phyloP scores from a whole-genome alignment of 2,888 invertebrate genomes.

The Slavum lentiscoides region DNA sequence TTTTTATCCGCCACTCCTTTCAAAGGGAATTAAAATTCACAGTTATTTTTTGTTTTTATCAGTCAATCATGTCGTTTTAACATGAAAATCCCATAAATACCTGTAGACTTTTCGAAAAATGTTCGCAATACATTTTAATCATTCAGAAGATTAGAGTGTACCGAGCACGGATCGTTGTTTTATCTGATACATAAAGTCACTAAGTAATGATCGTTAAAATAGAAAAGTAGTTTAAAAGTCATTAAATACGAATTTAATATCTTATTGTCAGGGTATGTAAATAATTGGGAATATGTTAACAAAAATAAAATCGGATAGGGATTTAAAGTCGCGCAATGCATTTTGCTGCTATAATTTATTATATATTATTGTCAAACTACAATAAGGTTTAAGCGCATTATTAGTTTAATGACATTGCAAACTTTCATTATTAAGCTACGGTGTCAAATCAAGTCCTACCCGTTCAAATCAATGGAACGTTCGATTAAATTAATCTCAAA shows the following conservation, averaged over 20 bases:
- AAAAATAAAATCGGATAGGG: background rate
- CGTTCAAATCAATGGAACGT: too few relatives aligned
- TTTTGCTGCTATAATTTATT: background rate
- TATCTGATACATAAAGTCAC: background rate
- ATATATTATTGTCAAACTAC: background rate
- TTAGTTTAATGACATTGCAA: background rate
- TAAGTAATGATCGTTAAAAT: background rate
- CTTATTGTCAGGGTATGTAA: slow-evolving; percentile 1
- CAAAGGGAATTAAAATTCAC: slow-evolving; percentile 1
- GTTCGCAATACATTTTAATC: slow-evolving; percentile 4
- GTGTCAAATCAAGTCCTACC: background rate
- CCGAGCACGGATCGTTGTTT: background rate
- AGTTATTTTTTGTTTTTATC: slow-evolving; percentile 16
- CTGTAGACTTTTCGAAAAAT: background rate
- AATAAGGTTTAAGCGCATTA: background rate
- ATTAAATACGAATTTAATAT: slow-evolving; percentile 26
- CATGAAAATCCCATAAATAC: slow-evolving; percentile 21
- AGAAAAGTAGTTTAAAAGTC: slow-evolving; percentile 20
- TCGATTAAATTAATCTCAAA: too few relatives aligned
- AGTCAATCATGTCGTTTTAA: slow-evolving; percentile 26
- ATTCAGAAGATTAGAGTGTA: slow-evolving; percentile 8
- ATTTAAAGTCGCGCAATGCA: background rate
- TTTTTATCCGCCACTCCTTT: background rate
- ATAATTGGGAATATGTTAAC: slow-evolving; percentile 4
- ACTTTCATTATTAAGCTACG: background rate